Evolutionary conservation across 2,113 vertebrate genomes (phyloP).

Genomic region (Irena cyanogastra): DNA sequence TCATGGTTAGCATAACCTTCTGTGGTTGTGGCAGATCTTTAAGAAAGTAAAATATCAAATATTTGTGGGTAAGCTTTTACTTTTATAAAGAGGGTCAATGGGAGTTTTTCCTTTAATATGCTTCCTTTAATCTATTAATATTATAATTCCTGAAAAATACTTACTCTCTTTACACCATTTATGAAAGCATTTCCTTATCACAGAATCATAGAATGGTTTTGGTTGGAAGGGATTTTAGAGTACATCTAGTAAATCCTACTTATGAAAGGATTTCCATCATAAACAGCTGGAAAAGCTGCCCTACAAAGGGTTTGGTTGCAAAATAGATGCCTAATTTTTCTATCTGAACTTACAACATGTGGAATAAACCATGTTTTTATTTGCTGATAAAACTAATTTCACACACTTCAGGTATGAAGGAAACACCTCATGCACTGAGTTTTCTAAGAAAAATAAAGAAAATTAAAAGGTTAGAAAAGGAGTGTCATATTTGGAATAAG

Average conservation of each 20-base stretch:
- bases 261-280: not conserved
- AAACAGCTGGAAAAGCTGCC: not conserved
- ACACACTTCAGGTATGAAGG: not conserved
- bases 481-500: not conserved
- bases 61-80: not conserved
- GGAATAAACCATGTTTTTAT: not conserved
- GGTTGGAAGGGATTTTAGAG: not conserved
- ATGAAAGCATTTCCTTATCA: not conserved
- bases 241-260: not conserved
- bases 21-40: not conserved
- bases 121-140: not conserved
- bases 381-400: too few relatives aligned
- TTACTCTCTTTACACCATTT: not conserved
- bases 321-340: not conserved
- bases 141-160: not conserved
- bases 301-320: not conserved
- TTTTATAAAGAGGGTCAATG: not conserved
- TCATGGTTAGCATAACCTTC: not conserved
- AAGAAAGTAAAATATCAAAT: not conserved
- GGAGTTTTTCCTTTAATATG: not conserved
- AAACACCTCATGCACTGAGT: not conserved
- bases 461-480: rapidly evolving
- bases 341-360: not conserved
- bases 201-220: not conserved
- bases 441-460: not conserved